Percentiles rank a stretch among this genome's conserved stretches.
Conservation (phyloP, 2,113 vertebrate species). For the Lanius collurio region DNA sequence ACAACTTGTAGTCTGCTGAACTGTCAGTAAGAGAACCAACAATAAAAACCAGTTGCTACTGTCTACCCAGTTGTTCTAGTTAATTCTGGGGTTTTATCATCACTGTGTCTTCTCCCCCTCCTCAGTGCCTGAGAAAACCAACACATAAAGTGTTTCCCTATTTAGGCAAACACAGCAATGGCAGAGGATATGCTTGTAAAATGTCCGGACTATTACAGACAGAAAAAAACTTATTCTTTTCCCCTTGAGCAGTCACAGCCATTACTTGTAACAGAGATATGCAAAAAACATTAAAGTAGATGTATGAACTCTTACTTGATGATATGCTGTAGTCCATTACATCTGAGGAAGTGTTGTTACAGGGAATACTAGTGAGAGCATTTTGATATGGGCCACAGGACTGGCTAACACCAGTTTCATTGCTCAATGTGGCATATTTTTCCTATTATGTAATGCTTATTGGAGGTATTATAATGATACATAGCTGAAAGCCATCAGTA, state of each 20-base stretch:
- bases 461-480: slow-evolving; percentile 30
- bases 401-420: slow-evolving; percentile 9
- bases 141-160: background rate
- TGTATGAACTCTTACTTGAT: slow-evolving; percentile 7
- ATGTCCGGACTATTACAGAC: background rate
- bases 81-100: background rate
- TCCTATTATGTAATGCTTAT: slow-evolving; percentile 33
- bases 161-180: background rate
- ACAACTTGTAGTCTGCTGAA: background rate
- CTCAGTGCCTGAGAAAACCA: background rate
- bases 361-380: background rate
- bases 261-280: background rate
- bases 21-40: background rate
- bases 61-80: background rate
- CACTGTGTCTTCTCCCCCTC: background rate
- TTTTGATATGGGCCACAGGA: slow-evolving; percentile 27
- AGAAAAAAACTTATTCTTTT: background rate
- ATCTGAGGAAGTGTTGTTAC: slow-evolving; percentile 43
- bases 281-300: slow-evolving; percentile 47
- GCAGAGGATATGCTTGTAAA: background rate
- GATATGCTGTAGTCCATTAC: slow-evolving; percentile 3
- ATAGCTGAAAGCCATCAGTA: slow-evolving; percentile 49
- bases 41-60: background rate
- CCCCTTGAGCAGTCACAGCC: background rate
- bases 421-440: slow-evolving; percentile 36